These are phyloP conservation scores for Scomber colias DNA, from an alignment of 2,113 vertebrate genomes.

Conservation along the genomic window DNA sequence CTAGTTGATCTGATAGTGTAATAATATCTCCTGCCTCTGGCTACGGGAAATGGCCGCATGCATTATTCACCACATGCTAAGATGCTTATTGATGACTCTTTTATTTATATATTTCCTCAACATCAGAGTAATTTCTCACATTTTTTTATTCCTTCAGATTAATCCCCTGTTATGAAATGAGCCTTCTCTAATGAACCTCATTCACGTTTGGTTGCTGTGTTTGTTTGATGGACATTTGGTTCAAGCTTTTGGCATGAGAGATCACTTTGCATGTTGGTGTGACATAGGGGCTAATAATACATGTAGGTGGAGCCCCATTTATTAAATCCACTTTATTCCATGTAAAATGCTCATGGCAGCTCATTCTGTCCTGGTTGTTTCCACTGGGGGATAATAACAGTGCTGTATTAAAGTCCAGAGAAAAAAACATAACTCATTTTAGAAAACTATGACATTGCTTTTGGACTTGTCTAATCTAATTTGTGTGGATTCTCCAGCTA, in stretches of 20 bases:
- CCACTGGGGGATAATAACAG: conserved; percentile 3
- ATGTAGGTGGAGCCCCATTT: conserved; percentile 25
- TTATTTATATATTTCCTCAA: conserved; percentile 77
- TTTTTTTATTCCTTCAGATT: conserved; percentile 43
- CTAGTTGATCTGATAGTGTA: conserved; percentile 76
- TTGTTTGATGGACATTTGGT: conserved; percentile 13
- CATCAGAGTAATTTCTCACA: conserved; percentile 56
- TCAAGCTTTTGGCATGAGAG: conserved; percentile 26
- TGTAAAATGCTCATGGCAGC: conserved; percentile 24
- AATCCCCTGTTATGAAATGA: conserved; percentile 57
- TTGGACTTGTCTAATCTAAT: conserved; percentile 41
- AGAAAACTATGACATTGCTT: conserved; percentile 43
- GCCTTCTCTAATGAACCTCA: conserved; percentile 29
- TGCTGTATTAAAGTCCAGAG: neutral
- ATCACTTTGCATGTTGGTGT: neutral
- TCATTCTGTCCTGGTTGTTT: conserved; percentile 34
- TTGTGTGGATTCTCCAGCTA: conserved; percentile 38
- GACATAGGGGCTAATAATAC: conserved; percentile 26
- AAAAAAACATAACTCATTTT: conserved; percentile 24
- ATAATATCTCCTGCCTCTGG: conserved; percentile 79
- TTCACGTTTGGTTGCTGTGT: conserved; percentile 2
- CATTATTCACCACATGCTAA: conserved; percentile 82
- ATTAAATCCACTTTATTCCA: conserved; percentile 26
- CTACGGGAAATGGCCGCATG: conserved; percentile 80
- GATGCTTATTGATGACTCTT: conserved; percentile 81